These are phyloP conservation scores for Chinchilla lanigera DNA, from an alignment of 2,113 vertebrate genomes.

Conservation along the genomic window DNA sequence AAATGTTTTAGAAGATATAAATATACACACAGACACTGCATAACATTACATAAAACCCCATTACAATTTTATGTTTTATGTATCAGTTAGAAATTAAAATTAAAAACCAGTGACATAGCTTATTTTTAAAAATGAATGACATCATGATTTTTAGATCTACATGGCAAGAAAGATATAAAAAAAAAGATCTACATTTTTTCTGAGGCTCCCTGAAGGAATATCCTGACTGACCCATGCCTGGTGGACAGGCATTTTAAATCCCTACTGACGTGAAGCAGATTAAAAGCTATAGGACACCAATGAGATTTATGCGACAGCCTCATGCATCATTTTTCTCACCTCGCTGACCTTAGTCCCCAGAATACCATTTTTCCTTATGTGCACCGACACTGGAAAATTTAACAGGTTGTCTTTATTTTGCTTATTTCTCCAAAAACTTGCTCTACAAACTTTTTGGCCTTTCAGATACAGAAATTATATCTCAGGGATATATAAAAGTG, in stretches of 20 bases:
- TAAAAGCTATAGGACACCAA: constrained; percentile 69
- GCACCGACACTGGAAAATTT: constrained; percentile 63
- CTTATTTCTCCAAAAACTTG: constrained; percentile 76
- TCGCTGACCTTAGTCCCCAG: constrained; percentile 60
- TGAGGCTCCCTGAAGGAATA: constrained; percentile 44
- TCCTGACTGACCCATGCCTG: background rate
- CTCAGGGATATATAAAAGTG: constrained; percentile 78
- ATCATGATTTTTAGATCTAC: background rate
- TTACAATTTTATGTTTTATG: background rate
- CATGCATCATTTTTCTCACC: constrained; percentile 72
- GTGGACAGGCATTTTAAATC: constrained; percentile 48
- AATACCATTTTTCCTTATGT: constrained; percentile 64
- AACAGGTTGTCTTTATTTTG: constrained; percentile 78
- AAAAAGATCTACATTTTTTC: constrained; percentile 38
- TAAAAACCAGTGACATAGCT: background rate
- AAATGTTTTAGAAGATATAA: background rate
- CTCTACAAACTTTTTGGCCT: constrained; percentile 77
- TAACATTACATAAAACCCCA: background rate
- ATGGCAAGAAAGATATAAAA: constrained; percentile 29
- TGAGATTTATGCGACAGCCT: constrained; percentile 69
- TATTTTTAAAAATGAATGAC: background rate
- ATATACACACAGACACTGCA: background rate
- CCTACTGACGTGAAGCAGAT: constrained; percentile 38
- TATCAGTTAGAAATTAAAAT: background rate
- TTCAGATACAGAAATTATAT: constrained; percentile 77